Conservation (phyloP, 2,888 invertebrate genomes). For the Drosophila subsilvestris region DNA sequence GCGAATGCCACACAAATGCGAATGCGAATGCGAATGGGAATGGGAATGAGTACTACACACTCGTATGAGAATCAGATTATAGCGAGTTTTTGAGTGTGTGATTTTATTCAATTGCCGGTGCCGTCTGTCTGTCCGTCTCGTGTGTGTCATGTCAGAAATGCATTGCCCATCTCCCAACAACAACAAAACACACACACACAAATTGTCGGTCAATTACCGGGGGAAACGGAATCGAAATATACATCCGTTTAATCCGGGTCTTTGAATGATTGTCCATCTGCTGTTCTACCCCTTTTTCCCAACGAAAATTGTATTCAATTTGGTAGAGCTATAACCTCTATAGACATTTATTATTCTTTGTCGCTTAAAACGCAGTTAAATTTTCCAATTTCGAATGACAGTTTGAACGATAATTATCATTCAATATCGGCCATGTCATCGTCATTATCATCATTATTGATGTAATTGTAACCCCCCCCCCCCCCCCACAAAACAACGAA, state of each 20-base stretch:
- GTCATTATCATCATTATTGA: conserved; percentile 5
- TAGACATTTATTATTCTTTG: conserved; percentile 9
- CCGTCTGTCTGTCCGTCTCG: conserved; percentile 15
- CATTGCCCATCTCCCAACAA: conserved; percentile 16
- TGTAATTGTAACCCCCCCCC: not conserved
- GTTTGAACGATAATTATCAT: conserved; percentile 17
- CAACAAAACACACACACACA: conserved; percentile 23
- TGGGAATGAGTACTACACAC: not conserved
- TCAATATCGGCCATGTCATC: conserved; percentile 16
- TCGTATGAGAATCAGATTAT: conserved; percentile 29
- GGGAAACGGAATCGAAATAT: conserved; percentile 51
- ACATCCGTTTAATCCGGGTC: conserved; percentile 43
- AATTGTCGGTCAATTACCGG: conserved; percentile 69
- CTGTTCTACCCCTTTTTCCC: conserved; percentile 47
- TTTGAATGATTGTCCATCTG: conserved; percentile 63
- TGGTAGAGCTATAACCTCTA: conserved; percentile 33
- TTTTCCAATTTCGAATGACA: conserved; percentile 14
- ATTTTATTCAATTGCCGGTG: conserved; percentile 30
- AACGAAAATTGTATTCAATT: conserved; percentile 68
- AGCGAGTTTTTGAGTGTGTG: conserved; percentile 30
- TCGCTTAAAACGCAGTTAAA: conserved; percentile 55
- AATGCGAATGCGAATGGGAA: conserved; percentile 30
- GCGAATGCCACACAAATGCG: conserved; percentile 31
- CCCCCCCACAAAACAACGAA: conserved; percentile 39
- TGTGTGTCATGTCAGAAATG: conserved; percentile 21